These are phyloP conservation scores for Novumbra hubbsi DNA, from an alignment of 2,797 vertebrate genomes.

Conservation along the genomic window DNA sequence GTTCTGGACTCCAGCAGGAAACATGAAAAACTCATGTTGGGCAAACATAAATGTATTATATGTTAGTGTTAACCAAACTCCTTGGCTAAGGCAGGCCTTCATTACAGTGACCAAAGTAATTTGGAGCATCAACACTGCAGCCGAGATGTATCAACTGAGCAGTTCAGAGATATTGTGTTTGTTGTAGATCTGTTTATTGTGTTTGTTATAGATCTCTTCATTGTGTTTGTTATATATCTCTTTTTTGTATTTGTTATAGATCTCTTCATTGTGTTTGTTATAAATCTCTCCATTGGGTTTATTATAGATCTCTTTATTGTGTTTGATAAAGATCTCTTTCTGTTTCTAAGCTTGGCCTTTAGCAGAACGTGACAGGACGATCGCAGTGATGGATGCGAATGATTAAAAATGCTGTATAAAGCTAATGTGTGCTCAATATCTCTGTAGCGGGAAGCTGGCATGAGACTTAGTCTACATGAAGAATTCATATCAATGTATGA, in stretches of 20 bases:
- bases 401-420: slow-evolving; percentile 42
- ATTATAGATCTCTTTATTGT: slow-evolving; percentile 36
- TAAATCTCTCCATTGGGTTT: slow-evolving; percentile 28
- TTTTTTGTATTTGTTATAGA: slow-evolving; percentile 42
- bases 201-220: slow-evolving; percentile 46
- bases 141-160: neutral
- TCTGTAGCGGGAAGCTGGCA: neutral
- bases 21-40: slow-evolving; percentile 46
- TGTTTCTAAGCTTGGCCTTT: slow-evolving; percentile 24
- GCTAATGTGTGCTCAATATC: slow-evolving; percentile 20
- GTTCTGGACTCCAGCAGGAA: slow-evolving; percentile 39
- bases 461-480: neutral
- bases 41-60: slow-evolving; percentile 65
- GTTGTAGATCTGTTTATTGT: slow-evolving; percentile 33
- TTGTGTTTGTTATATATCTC: slow-evolving; percentile 42
- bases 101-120: neutral
- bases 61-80: slow-evolving; percentile 59
- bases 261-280: slow-evolving; percentile 39
- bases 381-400: slow-evolving; percentile 28
- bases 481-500: neutral
- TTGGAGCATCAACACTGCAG: neutral
- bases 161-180: slow-evolving; percentile 14
- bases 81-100: neutral
- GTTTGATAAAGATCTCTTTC: slow-evolving; percentile 41
- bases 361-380: slow-evolving; percentile 26